These are phyloP conservation scores for Tachyglossus aculeatus DNA, from an alignment of 2,797 vertebrate genomes.

Conservation along the genomic window DNA sequence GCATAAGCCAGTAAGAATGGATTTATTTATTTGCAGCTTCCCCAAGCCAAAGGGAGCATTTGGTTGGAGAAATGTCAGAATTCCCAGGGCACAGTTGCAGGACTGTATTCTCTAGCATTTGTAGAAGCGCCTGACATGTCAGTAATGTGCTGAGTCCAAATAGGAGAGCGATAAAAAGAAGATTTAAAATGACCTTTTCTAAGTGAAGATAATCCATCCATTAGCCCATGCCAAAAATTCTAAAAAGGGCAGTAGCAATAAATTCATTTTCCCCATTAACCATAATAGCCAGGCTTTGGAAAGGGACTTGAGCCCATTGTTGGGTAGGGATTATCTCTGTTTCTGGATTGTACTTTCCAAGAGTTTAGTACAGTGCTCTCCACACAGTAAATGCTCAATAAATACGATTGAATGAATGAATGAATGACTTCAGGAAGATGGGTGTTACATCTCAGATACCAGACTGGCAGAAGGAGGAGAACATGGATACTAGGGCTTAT, in stretches of 20 bases:
- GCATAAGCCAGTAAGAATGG: background rate
- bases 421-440: too few species aligned
- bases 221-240: conserved; percentile 33
- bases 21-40: background rate
- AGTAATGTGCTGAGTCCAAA: conserved; percentile 17
- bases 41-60: background rate
- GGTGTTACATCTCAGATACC: too few species aligned
- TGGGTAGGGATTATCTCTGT: too few species aligned
- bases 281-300: conserved; percentile 29
- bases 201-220: background rate
- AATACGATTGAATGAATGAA: too few species aligned
- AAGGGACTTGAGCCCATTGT: background rate
- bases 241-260: conserved; percentile 34
- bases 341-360: too few species aligned
- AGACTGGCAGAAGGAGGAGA: too few species aligned
- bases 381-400: too few species aligned
- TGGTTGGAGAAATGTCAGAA: conserved; percentile 3
- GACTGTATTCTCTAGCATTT: conserved; percentile 22
- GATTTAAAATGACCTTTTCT: conserved; percentile 33
- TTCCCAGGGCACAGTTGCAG: conserved; percentile 3
- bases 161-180: conserved; percentile 27
- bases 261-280: conserved; percentile 13
- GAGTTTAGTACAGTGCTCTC: too few species aligned
- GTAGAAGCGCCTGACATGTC: background rate
- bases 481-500: too few species aligned